phyloP scores from a whole-genome alignment of 1,140 invertebrate genomes.

The Scylla paramamosain region DNA sequence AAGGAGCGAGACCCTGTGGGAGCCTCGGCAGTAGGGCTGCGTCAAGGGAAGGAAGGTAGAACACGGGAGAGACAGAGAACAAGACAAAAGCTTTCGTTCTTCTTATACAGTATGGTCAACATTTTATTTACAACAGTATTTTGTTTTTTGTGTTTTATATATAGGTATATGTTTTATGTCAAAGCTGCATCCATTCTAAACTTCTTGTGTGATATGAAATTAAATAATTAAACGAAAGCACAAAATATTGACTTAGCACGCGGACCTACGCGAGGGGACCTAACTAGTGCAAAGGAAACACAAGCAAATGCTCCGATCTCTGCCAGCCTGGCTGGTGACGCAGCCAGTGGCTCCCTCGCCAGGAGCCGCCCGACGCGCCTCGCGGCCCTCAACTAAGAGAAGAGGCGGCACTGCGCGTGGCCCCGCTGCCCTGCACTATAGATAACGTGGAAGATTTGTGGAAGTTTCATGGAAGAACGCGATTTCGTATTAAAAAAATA shows the following conservation, averaged over 20 bases:
- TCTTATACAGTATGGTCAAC: conserved; percentile 14
- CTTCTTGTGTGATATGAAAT: neutral
- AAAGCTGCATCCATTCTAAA: neutral
- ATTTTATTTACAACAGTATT: neutral
- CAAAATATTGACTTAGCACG: neutral
- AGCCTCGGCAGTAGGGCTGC: neutral
- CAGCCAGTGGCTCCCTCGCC: neutral
- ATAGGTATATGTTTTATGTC: neutral
- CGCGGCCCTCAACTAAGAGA: too few species aligned
- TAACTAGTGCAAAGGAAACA: neutral
- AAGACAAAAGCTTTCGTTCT: neutral
- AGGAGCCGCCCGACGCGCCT: neutral
- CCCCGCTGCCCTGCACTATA: neutral
- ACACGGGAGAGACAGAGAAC: neutral
- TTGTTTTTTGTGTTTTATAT: neutral
- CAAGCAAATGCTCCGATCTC: neutral
- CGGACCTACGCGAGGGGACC: neutral
- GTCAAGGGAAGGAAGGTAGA: neutral
- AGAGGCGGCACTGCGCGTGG: neutral
- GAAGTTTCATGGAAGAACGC: conserved; percentile 53
- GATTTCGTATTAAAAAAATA: conserved; percentile 66
- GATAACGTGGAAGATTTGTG: conserved; percentile 35
- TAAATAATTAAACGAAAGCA: neutral
- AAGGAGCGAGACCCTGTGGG: neutral
- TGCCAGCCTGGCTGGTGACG: neutral